Conservation (phyloP, 2,113 vertebrate genomes). For the Scolopax mira region DNA sequence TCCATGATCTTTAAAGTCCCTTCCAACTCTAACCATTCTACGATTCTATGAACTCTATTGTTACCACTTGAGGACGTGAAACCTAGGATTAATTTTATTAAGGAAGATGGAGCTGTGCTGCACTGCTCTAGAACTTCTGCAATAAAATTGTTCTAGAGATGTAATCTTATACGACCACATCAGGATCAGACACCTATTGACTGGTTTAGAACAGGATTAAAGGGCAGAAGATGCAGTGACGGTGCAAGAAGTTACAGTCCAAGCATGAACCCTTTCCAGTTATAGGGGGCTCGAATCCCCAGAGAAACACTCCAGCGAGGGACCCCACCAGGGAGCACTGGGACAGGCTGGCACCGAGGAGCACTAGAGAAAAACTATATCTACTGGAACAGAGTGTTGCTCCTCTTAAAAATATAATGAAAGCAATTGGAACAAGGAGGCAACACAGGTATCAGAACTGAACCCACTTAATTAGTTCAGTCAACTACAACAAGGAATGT, state of each 20-base stretch:
- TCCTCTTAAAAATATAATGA: background rate
- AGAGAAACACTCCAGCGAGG: background rate
- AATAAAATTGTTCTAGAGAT: background rate
- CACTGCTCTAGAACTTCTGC: background rate
- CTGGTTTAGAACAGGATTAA: background rate
- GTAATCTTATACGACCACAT: rapidly evolving
- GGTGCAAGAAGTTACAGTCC: background rate
- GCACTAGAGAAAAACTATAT: background rate
- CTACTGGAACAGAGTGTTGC: background rate
- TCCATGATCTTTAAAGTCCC: background rate
- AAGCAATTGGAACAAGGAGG: background rate
- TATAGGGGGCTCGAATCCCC: background rate
- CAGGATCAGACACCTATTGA: background rate
- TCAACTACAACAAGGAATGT: background rate
- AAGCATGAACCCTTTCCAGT: background rate
- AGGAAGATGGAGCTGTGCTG: background rate
- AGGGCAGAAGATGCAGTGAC: background rate
- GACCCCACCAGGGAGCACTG: background rate
- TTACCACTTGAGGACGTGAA: background rate
- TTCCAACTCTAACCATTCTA: background rate
- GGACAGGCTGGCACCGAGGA: background rate
- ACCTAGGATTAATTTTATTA: background rate
- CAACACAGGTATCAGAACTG: background rate
- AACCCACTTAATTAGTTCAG: background rate
- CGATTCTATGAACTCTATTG: background rate